Evolutionary conservation across 2,113 vertebrate genomes (phyloP).

Genomic region (Porphyrio hochstetteri): DNA sequence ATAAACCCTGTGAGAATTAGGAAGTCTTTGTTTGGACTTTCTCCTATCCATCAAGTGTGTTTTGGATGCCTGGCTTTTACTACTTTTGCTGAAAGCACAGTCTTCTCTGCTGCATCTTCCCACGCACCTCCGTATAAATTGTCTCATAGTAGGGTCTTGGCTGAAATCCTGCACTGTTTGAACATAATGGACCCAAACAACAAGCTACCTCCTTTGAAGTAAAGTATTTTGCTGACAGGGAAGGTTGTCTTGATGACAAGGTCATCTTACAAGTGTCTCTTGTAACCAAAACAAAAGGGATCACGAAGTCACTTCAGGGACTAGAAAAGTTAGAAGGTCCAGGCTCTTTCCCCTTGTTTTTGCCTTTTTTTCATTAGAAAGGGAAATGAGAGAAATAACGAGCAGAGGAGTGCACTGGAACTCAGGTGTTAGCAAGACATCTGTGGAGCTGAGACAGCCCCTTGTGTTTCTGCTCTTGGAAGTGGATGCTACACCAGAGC

Average conservation of each 20-base stretch:
- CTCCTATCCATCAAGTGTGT: neutral
- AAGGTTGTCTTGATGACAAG: neutral
- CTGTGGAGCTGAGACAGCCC: neutral
- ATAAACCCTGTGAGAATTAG: neutral
- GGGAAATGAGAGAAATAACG: neutral
- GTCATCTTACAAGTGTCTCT: neutral
- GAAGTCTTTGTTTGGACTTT: neutral
- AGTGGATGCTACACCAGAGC: neutral
- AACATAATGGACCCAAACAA: neutral
- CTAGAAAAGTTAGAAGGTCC: neutral
- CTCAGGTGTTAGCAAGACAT: neutral
- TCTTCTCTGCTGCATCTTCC: neutral
- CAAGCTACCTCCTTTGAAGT: neutral
- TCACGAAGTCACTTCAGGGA: neutral
- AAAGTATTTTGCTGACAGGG: neutral
- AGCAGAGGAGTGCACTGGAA: neutral
- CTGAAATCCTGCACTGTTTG: neutral
- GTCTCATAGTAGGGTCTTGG: neutral
- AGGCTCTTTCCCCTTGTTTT: neutral
- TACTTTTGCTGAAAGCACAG: neutral
- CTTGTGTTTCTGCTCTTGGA: neutral
- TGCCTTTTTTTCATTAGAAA: neutral
- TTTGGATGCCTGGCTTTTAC: neutral
- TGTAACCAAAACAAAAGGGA: neutral
- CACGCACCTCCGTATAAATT: fast-evolving